These are phyloP conservation scores for Argyra leucocephala DNA, from an alignment of 2,888 invertebrate species.

Conservation along the genomic window DNA sequence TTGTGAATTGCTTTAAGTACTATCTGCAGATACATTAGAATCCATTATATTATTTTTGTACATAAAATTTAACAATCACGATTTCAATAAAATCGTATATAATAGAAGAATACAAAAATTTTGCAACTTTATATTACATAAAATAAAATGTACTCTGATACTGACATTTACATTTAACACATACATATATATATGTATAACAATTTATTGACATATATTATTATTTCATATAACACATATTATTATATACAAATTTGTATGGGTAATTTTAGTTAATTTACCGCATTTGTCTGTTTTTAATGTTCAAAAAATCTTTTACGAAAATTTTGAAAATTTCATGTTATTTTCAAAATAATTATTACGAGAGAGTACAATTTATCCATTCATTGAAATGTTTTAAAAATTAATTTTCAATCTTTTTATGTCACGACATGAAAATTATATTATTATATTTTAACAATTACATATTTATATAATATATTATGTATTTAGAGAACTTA, in stretches of 20 bases:
- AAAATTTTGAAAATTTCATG: too few relatives aligned
- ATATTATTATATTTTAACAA: too few relatives aligned
- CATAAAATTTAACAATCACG: neutral
- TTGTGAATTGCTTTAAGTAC: neutral
- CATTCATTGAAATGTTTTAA: too few relatives aligned
- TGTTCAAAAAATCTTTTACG: too few relatives aligned
- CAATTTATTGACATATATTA: neutral
- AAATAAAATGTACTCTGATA: neutral
- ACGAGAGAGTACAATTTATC: too few relatives aligned
- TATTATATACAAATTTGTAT: neutral
- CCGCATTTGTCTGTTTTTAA: slow-evolving; percentile 1
- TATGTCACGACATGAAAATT: too few relatives aligned
- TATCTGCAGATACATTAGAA: slow-evolving; percentile 1
- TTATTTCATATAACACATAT: neutral
- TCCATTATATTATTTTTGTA: neutral
- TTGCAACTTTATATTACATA: neutral
- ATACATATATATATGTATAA: neutral
- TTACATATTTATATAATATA: too few relatives aligned
- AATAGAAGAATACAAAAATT: neutral
- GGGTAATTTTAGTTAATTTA: neutral
- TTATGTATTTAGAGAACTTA: too few relatives aligned
- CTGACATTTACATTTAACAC: neutral
- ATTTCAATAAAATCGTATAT: neutral
- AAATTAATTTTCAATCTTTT: too few relatives aligned
- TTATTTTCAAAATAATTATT: too few relatives aligned